Conservation (phyloP, 53 echinoderm and acorn worm genomes). For the Stichopus horrens region DNA sequence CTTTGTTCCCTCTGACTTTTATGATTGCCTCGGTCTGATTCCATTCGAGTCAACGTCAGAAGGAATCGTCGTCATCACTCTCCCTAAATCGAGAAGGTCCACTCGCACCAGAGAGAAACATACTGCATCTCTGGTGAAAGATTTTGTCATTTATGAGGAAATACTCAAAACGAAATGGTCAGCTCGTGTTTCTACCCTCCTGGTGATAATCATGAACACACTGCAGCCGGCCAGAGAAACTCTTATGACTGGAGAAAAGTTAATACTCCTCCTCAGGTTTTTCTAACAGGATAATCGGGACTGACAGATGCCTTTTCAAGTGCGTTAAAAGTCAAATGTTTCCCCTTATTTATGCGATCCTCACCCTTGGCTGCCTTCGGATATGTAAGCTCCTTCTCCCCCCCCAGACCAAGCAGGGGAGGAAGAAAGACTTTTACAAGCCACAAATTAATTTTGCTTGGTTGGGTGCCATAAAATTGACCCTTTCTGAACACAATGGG, state of each 20-base stretch:
- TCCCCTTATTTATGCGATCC: background rate
- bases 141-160: too few species aligned
- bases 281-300: constrained; percentile 31
- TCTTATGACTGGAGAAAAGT: constrained; percentile 7
- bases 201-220: constrained; percentile 10
- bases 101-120: too few species aligned
- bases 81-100: too few species aligned
- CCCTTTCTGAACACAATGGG: constrained; percentile 11
- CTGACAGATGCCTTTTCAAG: constrained; percentile 31
- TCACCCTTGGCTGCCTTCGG: constrained; percentile 5
- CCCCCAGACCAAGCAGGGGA: background rate
- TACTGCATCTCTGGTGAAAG: too few species aligned
- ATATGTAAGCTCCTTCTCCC: background rate
- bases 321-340: background rate
- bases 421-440: constrained; percentile 15
- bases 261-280: background rate
- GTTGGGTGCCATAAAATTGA: constrained; percentile 44
- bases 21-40: too few species aligned
- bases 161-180: too few species aligned
- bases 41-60: too few species aligned
- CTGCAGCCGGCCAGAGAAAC: background rate
- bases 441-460: constrained; percentile 39
- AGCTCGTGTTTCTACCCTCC: background rate
- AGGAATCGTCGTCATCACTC: too few species aligned
- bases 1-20: too few species aligned